Conservation (phyloP, 2,113 vertebrate species). For the Balaeniceps rex region DNA sequence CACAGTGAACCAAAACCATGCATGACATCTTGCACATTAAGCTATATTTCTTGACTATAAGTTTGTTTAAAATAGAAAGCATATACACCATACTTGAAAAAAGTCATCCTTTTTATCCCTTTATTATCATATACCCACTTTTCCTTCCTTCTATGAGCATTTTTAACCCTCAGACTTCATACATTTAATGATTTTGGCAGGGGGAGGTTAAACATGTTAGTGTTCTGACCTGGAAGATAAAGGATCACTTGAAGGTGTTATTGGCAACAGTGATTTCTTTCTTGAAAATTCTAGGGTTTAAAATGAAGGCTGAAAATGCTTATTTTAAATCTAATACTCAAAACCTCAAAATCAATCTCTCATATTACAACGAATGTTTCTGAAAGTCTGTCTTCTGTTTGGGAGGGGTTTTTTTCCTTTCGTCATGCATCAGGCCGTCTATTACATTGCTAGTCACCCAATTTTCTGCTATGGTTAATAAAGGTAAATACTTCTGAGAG, state of each 20-base stretch:
- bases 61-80: not conserved
- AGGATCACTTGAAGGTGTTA: not conserved
- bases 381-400: not conserved
- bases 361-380: not conserved
- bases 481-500: not conserved
- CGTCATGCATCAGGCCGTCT: not conserved
- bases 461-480: not conserved
- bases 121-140: not conserved
- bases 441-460: not conserved
- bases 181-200: not conserved
- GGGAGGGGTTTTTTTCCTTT: not conserved
- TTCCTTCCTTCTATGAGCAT: not conserved
- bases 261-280: not conserved
- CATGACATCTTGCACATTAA: not conserved
- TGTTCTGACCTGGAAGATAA: not conserved
- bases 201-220: not conserved
- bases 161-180: not conserved
- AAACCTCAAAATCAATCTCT: not conserved
- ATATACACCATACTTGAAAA: not conserved
- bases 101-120: accelerated
- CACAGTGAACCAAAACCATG: not conserved
- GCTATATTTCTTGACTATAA: not conserved
- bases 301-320: not conserved
- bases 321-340: not conserved
- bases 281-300: not conserved